Percentiles rank a stretch among this genome's conserved stretches.
Conservation (phyloP, 2,113 vertebrate genomes). For the Ahaetulla prasina region DNA sequence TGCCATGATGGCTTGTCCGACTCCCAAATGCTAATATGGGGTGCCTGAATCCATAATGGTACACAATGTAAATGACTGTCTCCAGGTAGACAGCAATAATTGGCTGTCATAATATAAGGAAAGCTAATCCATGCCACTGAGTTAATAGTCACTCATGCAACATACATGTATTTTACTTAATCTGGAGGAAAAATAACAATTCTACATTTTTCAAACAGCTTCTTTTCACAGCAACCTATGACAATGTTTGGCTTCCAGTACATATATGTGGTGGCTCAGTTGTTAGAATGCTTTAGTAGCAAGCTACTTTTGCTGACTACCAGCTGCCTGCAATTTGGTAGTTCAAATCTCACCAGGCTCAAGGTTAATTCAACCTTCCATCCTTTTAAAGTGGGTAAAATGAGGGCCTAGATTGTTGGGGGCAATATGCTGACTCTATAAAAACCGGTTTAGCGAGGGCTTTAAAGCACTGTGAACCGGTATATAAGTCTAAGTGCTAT, state of each 20-base stretch:
- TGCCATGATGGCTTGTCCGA: constrained; percentile 39
- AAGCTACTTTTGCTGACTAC: too few relatives aligned
- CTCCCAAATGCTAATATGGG: constrained; percentile 55
- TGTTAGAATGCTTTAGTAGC: too few relatives aligned
- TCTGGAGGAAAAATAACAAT: constrained; percentile 76
- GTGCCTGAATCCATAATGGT: constrained; percentile 52
- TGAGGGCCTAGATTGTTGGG: too few relatives aligned
- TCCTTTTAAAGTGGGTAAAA: too few relatives aligned
- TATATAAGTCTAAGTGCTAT: too few relatives aligned
- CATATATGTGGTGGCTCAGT: constrained; percentile 32
- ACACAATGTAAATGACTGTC: constrained; percentile 53
- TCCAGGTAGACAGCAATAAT: constrained; percentile 69
- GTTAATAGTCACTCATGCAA: constrained; percentile 69
- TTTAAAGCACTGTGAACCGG: too few relatives aligned
- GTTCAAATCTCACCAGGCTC: too few relatives aligned
- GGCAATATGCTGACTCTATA: too few relatives aligned
- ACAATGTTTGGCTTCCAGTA: constrained; percentile 68
- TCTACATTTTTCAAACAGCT: constrained; percentile 71
- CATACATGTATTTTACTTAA: constrained; percentile 74
- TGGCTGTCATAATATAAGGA: constrained; percentile 71
- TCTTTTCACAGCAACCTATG: constrained; percentile 64
- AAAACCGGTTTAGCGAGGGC: too few relatives aligned
- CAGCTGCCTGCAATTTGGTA: too few relatives aligned
- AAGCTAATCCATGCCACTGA: constrained; percentile 71
- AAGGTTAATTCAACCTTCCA: too few relatives aligned